Evolutionary conservation across 37 sponge, comb jelly and placozoan species (phyloP).

Genomic region (Dysidea cf. avara): DNA sequence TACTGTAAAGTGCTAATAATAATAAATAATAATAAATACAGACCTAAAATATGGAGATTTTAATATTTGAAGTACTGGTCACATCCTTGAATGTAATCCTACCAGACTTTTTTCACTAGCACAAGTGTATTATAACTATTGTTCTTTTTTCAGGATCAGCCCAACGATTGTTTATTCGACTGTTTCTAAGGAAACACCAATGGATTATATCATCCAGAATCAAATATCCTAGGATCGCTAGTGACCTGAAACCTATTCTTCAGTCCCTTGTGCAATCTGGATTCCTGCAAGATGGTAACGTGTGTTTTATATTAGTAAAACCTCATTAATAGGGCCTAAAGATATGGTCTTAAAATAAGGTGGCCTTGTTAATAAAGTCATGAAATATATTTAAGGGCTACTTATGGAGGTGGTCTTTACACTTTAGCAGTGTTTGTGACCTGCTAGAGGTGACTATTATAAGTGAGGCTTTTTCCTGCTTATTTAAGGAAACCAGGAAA

Average conservation of each 20-base stretch:
- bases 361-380: too few relatives aligned
- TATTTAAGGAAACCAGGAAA: too few relatives aligned
- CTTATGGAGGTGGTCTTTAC: too few relatives aligned
- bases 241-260: slow-evolving; percentile 28
- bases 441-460: too few relatives aligned
- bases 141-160: slow-evolving; percentile 4
- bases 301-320: too few relatives aligned
- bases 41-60: not conserved
- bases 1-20: not conserved
- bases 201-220: slow-evolving; percentile 49
- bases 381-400: too few relatives aligned
- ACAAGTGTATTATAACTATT: not conserved
- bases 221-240: slow-evolving; percentile 46
- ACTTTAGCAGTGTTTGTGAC: too few relatives aligned
- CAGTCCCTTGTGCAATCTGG: slow-evolving; percentile 6
- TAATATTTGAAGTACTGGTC: not conserved
- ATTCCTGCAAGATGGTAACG: slow-evolving; percentile 44
- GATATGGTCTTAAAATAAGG: too few relatives aligned
- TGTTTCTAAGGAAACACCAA: slow-evolving; percentile 69
- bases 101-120: not conserved
- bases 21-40: not conserved
- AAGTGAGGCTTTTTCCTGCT: too few relatives aligned
- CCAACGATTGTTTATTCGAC: slow-evolving; percentile 66
- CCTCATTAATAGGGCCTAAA: too few relatives aligned
- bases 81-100: not conserved